A percentile compares a stretch with the other conserved stretches of the same genome.
Conservation (phyloP, 2,888 invertebrate genomes). For the Stegana nigrithorax region DNA sequence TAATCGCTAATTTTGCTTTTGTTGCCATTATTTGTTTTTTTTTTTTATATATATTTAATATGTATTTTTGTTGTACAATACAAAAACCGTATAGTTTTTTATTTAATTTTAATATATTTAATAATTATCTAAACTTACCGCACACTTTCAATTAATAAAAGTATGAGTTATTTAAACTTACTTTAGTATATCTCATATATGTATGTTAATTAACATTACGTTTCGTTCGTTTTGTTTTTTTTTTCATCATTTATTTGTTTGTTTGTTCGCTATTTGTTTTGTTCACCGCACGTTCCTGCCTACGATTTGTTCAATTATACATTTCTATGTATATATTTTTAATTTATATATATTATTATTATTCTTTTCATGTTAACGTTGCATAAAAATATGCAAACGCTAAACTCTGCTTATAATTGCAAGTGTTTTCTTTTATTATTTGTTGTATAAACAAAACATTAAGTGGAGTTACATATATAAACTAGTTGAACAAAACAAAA, state of each 20-base stretch:
- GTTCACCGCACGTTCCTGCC: constrained; percentile 69
- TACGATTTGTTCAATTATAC: constrained; percentile 67
- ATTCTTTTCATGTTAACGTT: constrained; percentile 3
- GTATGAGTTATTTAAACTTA: background rate
- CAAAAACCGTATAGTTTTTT: constrained; percentile 7
- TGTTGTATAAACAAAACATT: constrained; percentile 3
- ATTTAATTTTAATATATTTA: background rate
- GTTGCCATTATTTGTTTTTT: constrained; percentile 3
- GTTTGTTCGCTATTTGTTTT: constrained; percentile 34
- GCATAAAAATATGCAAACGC: background rate
- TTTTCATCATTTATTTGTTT: constrained; percentile 13
- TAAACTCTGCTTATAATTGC: background rate
- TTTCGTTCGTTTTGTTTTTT: constrained; percentile 34
- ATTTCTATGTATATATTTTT: constrained; percentile 44
- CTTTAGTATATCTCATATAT: constrained; percentile 2
- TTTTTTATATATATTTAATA: background rate
- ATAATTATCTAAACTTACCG: background rate
- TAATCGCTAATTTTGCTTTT: constrained; percentile 6
- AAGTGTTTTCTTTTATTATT: constrained; percentile 8
- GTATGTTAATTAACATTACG: constrained; percentile 21
- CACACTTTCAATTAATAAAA: background rate
- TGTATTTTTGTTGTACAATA: constrained; percentile 10
- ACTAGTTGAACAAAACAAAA: too few relatives aligned
- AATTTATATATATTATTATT: constrained; percentile 35
- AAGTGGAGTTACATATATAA: too few relatives aligned